Evolutionary conservation across 2,888 invertebrate genomes (phyloP), one percentile per base, ranked within the genome.

Genomic region (Nemurella pictetii): DNA sequence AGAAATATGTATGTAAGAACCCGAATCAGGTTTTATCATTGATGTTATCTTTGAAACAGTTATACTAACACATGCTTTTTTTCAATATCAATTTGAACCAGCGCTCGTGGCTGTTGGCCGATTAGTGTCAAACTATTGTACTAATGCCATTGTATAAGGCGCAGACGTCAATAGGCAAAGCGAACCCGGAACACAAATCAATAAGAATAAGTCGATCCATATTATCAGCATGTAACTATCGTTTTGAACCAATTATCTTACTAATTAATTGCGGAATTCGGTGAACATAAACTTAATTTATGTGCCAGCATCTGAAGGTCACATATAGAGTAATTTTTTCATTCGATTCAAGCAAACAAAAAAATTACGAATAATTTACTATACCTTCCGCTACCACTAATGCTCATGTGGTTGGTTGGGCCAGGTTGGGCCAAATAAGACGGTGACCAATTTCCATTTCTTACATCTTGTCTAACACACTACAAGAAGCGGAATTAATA

Each of bases 11-110:
- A n/a, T 55, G 55, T 55, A 55, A 55, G 55, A 55, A 75, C 2
- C 75, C 28, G 75, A 75, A 75, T 75, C 75, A 75, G 75, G 26
- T 75, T 75, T 75, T 75, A 27, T 75, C n/a, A 75, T 75, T 28
- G 78, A 78, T 78, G 78, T 9, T 75, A 75, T 75, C 75, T 75
- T 26, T 75, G 75, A 75, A 28, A 78, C 78, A 78, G 78, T 78
- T 78, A 78, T 30, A 5, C 78, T 29, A 78, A 78, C 78, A 29
- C 28, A 28, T 27, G 75, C 27, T 78, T 28, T 28, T 30, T 78
- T 30, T 78, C 28, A 3, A 28, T 78, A 78, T 30, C 29, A 78
- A 30, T 78, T 78, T 28, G 27, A 75, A 27, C 30, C 5, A 1
- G 25, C 28, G 30, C 78, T 5, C n/a, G n/a, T 28, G 30, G 29